Conservation (phyloP, 2,888 invertebrate species). For the Ormyrus labotus region DNA sequence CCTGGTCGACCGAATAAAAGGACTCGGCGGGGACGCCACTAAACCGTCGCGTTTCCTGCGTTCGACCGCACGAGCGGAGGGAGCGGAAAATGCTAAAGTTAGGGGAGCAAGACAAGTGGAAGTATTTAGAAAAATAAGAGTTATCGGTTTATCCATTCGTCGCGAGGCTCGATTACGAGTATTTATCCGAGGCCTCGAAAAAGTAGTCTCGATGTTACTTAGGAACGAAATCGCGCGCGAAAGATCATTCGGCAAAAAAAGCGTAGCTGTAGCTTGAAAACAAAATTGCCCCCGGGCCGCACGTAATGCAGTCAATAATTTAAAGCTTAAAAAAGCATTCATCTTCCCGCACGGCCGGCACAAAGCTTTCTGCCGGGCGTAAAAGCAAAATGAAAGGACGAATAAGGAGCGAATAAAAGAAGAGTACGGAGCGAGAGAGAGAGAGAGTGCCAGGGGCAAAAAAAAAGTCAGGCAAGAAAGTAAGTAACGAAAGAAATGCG, state of each 20-base stretch:
- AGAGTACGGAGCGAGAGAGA: not conserved
- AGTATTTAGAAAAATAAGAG: too few relatives aligned
- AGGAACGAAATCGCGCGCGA: too few relatives aligned
- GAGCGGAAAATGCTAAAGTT: not conserved
- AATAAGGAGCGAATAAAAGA: slow-evolving; percentile 11
- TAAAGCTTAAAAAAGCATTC: slow-evolving; percentile 30
- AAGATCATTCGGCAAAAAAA: too few relatives aligned
- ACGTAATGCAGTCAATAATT: not conserved
- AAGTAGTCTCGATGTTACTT: too few relatives aligned
- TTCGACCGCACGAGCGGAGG: not conserved
- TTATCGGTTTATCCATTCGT: too few relatives aligned
- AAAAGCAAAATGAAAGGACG: slow-evolving; percentile 32
- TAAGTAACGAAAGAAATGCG: not conserved
- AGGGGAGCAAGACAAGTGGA: too few relatives aligned
- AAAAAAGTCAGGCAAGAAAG: not conserved
- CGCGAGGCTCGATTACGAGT: too few relatives aligned
- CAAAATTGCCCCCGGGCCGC: too few relatives aligned
- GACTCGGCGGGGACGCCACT: not conserved
- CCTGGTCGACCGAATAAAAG: slow-evolving; percentile 1
- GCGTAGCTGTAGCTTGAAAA: too few relatives aligned
- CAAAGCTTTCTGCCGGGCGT: slow-evolving; percentile 3
- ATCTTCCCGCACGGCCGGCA: slow-evolving; percentile 6
- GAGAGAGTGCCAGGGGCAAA: slow-evolving; percentile 14
- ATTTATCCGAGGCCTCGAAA: too few relatives aligned
- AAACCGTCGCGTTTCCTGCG: not conserved